Evolutionary conservation across 2,888 invertebrate genomes (phyloP).

Genomic region (Heliothis peltigera): DNA sequence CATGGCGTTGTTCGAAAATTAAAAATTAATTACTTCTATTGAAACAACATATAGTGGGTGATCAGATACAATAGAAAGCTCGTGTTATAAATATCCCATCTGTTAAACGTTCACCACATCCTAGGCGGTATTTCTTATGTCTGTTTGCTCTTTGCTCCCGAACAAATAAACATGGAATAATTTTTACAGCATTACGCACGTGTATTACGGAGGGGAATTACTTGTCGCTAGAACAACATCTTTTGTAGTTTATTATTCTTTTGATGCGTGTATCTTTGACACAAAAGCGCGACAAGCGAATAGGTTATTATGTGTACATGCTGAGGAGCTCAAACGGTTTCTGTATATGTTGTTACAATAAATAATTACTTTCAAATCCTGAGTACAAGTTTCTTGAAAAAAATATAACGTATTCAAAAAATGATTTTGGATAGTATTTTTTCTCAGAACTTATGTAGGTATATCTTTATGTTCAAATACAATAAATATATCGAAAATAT

Average conservation of each 20-base stretch:
- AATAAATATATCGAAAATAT: too few species aligned
- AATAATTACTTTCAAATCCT: too few species aligned
- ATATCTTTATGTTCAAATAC: too few species aligned
- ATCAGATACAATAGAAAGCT: slow-evolving; percentile 22
- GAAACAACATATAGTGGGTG: too few species aligned
- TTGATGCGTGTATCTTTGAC: slow-evolving; percentile 60
- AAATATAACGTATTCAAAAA: too few species aligned
- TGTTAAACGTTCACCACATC: slow-evolving; percentile 36
- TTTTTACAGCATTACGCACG: slow-evolving; percentile 60
- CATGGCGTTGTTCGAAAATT: too few species aligned
- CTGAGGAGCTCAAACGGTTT: slow-evolving; percentile 10
- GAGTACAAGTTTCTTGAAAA: background rate
- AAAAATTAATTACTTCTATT: too few species aligned
- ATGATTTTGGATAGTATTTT: too few species aligned
- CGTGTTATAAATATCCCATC: slow-evolving; percentile 19
- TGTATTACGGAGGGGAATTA: slow-evolving; percentile 60
- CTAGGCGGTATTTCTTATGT: slow-evolving; percentile 43
- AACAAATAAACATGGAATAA: slow-evolving; percentile 65
- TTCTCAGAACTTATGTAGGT: too few species aligned
- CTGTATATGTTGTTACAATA: background rate
- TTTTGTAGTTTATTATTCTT: slow-evolving; percentile 48
- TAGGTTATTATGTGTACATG: slow-evolving; percentile 37
- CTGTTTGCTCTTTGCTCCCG: slow-evolving; percentile 52
- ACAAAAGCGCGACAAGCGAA: slow-evolving; percentile 43
- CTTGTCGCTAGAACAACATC: slow-evolving; percentile 58